Evolutionary conservation across 1,140 invertebrate species (phyloP).

Genomic region (Heliconius hewitsoni): DNA sequence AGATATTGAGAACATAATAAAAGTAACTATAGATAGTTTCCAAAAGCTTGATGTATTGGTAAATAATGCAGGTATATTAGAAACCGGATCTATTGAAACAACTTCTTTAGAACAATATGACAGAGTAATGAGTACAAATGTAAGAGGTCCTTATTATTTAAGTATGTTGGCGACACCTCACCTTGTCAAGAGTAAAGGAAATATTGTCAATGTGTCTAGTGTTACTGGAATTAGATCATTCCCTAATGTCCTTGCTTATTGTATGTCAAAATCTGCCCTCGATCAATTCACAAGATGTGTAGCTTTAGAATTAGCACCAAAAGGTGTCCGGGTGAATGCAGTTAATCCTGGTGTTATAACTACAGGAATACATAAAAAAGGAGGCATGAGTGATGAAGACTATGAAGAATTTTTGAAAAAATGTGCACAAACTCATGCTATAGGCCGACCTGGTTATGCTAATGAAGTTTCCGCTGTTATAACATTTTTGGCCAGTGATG

Average conservation of each 20-base stretch:
- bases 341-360: constrained; percentile 89
- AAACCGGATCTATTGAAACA: constrained; percentile 87
- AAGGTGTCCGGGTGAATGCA: constrained; percentile 89
- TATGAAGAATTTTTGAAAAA: constrained; percentile 88
- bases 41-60: constrained; percentile 87
- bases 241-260: constrained; percentile 86
- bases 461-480: constrained; percentile 90
- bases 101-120: constrained; percentile 89
- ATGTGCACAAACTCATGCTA: constrained; percentile 87
- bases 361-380: constrained; percentile 88
- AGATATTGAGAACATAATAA: constrained; percentile 84
- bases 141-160: constrained; percentile 87
- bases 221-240: constrained; percentile 88
- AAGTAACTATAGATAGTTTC: constrained; percentile 82
- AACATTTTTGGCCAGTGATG: constrained; percentile 89
- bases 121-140: constrained; percentile 88
- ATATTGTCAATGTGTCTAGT: constrained; percentile 92
- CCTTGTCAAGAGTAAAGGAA: constrained; percentile 87
- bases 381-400: constrained; percentile 85
- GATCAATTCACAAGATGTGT: constrained; percentile 90
- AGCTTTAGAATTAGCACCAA: constrained; percentile 85
- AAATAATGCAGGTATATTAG: constrained; percentile 88
- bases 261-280: constrained; percentile 90
- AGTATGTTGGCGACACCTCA: constrained; percentile 89
- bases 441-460: constrained; percentile 86